Evolutionary conservation across 64 coral and sea anemone species (phyloP), one percentile per base, ranked within the genome.

Genomic region (Dendronephthya gigantea): DNA sequence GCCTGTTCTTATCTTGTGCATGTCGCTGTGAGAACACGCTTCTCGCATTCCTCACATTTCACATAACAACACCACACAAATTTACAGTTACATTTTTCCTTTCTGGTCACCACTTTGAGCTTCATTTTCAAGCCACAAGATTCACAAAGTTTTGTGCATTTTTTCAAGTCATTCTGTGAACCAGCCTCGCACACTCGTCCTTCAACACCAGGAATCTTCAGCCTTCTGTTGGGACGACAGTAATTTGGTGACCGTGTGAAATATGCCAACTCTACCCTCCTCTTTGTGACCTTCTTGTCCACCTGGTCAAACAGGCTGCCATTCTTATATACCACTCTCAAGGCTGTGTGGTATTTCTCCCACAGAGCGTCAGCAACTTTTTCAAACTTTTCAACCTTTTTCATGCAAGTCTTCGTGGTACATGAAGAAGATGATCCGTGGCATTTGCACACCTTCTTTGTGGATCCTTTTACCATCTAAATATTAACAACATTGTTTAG

Each of bases 41-140:
- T 34, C 17, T 79, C 15, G 28, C 72, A 79, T 34, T 34, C 2
- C 0, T 79, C 29, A 10, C 72, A 79, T 2, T 12, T 39, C 31
- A 79, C 72, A 14, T 79, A 36, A 2, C 72, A 79, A 79, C 72
- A 79, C 72, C 72, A 79, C 27, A 79, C 28, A 79, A 79, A 79
- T 34, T 79, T 79, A 79, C 72, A 79, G 22, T 79, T 79, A 29
- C 72, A 79, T 33, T 79, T 79, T 10, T 36, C 72, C 17, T 14
- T 39, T 33, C 72, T 8, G 9, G 72, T 36, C 22, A 79, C 17
- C 0, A 35, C 36, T 34, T 36, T 39, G 15, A 33, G 15, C 32
- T 79, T 3, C 0, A 29, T 15, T 39, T 39, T 35, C 14, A 79
- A 29, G 6, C 72, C 72, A 34, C 72, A 79, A 30, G 72, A 79